A percentile compares a stretch with the other conserved stretches of the same genome.
Conservation (phyloP, 2,113 vertebrate species). For the Hemiscyllium ocellatum region DNA sequence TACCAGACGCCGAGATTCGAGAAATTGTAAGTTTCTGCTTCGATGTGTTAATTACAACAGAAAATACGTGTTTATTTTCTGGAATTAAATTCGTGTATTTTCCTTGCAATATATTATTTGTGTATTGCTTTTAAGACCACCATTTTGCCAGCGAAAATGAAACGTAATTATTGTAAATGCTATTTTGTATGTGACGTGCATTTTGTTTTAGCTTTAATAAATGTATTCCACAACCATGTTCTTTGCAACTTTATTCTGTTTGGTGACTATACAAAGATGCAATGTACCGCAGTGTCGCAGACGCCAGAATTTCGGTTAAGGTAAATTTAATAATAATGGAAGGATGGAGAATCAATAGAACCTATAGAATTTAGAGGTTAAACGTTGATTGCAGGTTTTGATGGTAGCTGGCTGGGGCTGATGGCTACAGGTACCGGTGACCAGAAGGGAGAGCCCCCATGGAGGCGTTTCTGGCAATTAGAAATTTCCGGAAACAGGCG, state of each 20-base stretch:
- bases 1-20: no score
- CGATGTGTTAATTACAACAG: background rate
- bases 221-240: background rate
- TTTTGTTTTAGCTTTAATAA: background rate
- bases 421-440: no score
- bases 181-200: constrained; percentile 20
- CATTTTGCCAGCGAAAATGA: background rate
- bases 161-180: background rate
- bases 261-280: background rate
- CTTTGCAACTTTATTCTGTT: background rate
- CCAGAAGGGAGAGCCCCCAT: no score
- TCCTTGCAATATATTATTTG: background rate
- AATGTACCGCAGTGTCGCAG: no score
- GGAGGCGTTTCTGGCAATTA: no score
- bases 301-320: no score
- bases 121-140: background rate
- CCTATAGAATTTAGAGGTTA: no score
- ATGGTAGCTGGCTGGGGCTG: no score
- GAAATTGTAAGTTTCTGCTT: background rate
- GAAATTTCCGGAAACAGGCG: no score
- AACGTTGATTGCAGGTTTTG: no score
- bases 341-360: background rate
- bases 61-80: background rate
- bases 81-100: background rate
- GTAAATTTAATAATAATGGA: no score